These are phyloP conservation scores for Ornithoptera alexandrae DNA, from an alignment of 2,888 invertebrate genomes.

Conservation along the genomic window DNA sequence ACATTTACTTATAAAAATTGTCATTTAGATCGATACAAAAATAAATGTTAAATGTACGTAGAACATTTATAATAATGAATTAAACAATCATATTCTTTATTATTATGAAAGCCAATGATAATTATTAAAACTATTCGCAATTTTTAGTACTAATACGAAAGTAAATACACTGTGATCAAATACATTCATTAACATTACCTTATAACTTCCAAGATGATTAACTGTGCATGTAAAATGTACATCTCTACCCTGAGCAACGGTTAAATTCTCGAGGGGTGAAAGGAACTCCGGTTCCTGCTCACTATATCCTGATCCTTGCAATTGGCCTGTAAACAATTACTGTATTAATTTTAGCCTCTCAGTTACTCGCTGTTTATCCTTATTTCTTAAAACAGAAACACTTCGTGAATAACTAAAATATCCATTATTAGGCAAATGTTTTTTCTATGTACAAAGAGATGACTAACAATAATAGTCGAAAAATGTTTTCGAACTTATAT, in stretches of 20 bases:
- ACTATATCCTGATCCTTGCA: slow-evolving; percentile 69
- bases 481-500: not conserved
- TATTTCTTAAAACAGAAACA: too few relatives aligned
- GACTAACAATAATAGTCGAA: slow-evolving; percentile 1
- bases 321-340: slow-evolving; percentile 55
- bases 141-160: not conserved
- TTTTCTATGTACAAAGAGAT: not conserved
- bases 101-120: not conserved
- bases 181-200: slow-evolving; percentile 78
- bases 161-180: not conserved
- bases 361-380: too few relatives aligned
- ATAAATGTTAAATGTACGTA: too few relatives aligned
- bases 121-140: not conserved
- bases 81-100: not conserved
- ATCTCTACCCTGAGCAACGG: slow-evolving; percentile 92
- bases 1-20: too few relatives aligned
- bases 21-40: too few relatives aligned
- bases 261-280: slow-evolving; percentile 90
- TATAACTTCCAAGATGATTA: slow-evolving; percentile 90
- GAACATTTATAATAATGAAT: too few relatives aligned
- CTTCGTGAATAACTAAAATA: too few relatives aligned
- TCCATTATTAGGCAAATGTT: not conserved
- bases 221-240: slow-evolving; percentile 94
- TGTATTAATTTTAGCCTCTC: slow-evolving; percentile 6
- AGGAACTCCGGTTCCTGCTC: slow-evolving; percentile 87